Conservation (phyloP, 2,888 invertebrate species). For the Platynereis dumerilii region DNA sequence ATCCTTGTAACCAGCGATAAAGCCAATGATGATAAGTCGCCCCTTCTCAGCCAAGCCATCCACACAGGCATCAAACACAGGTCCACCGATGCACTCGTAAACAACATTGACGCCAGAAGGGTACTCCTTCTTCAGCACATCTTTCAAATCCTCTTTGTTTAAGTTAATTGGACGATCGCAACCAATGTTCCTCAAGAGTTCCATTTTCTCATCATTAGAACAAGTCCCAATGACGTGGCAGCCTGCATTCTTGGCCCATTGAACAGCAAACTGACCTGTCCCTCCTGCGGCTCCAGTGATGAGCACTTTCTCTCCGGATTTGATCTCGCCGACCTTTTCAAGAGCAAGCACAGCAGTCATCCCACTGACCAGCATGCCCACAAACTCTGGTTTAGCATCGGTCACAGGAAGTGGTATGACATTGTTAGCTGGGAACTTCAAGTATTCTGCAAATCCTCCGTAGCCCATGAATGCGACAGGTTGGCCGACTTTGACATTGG, state of each 20-base stretch:
- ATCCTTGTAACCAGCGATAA: constrained; percentile 55
- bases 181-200: constrained; percentile 44
- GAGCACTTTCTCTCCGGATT: constrained; percentile 53
- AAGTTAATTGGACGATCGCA: constrained; percentile 52
- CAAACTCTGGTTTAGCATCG: constrained; percentile 43
- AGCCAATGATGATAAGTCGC: constrained; percentile 59
- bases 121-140: constrained; percentile 55
- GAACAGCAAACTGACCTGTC: constrained; percentile 56
- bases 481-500: constrained; percentile 46
- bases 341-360: constrained; percentile 57
- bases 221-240: constrained; percentile 61
- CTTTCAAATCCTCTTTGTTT: constrained; percentile 52
- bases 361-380: constrained; percentile 57
- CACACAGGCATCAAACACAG: constrained; percentile 54
- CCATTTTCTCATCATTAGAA: constrained; percentile 55
- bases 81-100: constrained; percentile 58
- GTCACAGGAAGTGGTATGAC: constrained; percentile 55
- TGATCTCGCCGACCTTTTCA: constrained; percentile 57
- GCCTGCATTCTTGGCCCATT: constrained; percentile 54
- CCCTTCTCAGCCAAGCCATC: constrained; percentile 56
- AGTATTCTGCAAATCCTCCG: constrained; percentile 58
- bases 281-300: constrained; percentile 56
- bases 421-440: constrained; percentile 45
- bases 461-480: constrained; percentile 49
- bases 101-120: constrained; percentile 58